Conservation (phyloP, 2,888 invertebrate genomes). For the Tanypteryx hageni region DNA sequence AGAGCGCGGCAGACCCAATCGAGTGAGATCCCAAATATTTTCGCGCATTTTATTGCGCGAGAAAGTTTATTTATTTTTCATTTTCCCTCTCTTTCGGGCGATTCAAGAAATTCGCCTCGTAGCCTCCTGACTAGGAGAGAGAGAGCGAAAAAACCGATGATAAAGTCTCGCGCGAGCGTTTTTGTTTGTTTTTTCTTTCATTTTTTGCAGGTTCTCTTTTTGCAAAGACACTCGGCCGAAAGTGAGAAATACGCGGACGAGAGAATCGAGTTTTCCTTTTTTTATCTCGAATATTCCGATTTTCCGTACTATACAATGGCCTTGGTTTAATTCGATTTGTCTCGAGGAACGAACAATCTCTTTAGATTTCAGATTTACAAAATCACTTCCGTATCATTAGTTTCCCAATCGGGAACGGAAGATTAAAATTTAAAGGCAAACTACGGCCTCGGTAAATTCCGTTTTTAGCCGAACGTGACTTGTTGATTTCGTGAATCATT, state of each 20-base stretch:
- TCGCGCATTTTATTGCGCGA: conserved; percentile 37
- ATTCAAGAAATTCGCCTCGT: conserved; percentile 18
- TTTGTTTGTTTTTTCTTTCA: not conserved
- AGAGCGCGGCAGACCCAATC: conserved; percentile 44
- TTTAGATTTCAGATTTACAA: not conserved
- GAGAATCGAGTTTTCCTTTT: not conserved
- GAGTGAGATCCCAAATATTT: conserved; percentile 57
- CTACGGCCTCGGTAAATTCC: too few relatives aligned
- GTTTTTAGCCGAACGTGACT: too few relatives aligned
- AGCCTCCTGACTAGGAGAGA: not conserved
- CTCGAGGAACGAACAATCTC: not conserved
- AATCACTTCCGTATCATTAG: conserved; percentile 3
- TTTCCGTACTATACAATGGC: not conserved
- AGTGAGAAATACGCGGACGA: conserved; percentile 25
- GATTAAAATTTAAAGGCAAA: too few relatives aligned
- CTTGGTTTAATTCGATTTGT: not conserved
- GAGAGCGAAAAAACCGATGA: conserved; percentile 20
- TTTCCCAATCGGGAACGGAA: too few relatives aligned
- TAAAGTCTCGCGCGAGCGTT: not conserved
- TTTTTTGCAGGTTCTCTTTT: not conserved
- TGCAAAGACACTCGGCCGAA: not conserved
- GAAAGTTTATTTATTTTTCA: conserved; percentile 46
- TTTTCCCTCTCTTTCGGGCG: not conserved
- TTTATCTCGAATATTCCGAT: not conserved
- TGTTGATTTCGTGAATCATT: too few relatives aligned